Evolutionary conservation across 2,888 invertebrate species (phyloP), one percentile per base, ranked within the genome.

Genomic region (Andricus curvator): DNA sequence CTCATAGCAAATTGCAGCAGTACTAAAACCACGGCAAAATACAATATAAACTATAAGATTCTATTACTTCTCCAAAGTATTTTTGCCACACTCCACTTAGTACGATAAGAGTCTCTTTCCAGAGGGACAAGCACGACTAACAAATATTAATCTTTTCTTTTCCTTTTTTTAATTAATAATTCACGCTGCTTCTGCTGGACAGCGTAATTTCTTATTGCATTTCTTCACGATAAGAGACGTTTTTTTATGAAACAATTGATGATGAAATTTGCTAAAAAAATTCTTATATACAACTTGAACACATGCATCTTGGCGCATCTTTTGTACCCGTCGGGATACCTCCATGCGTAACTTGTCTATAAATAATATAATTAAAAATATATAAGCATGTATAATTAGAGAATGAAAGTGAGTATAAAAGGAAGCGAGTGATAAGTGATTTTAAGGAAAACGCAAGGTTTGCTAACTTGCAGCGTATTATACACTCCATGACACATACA

Each of bases 301-400:
- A 56, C 56, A 33, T 74, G 51, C 56, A 74, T 51, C n/a, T 56
- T 74, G 74, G 74, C 51, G 56, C 29, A 74, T 74, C 60, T 29
- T 74, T 74, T 74, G 74, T 74, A 74, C 74, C 56, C 56, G 60
- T 37, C 56, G 33, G 56, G 74, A 74, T 86, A 88, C 87, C 88
- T 89, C 89, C 89, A 87, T 88, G 90, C 90, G 89, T 89, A 89
- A 89, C 87, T 88, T 87, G 88, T 90, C 88, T 89, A 88, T 85
- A 88, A 89, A 89, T 90, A 87, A 88, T 85, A 88, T 87, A 89
- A 88, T 87, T 85, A 88, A 84, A 87, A 88, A 84, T 87, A 89
- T 89, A 89, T 89, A 90, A 87, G 89, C 88, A 86, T 86, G 86
- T 84, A 86, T 84, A 88, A 85, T 76, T 86, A 85, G 85, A 82